phyloP scores from a whole-genome alignment of 2,888 invertebrate species.

The Dicycla oo region DNA sequence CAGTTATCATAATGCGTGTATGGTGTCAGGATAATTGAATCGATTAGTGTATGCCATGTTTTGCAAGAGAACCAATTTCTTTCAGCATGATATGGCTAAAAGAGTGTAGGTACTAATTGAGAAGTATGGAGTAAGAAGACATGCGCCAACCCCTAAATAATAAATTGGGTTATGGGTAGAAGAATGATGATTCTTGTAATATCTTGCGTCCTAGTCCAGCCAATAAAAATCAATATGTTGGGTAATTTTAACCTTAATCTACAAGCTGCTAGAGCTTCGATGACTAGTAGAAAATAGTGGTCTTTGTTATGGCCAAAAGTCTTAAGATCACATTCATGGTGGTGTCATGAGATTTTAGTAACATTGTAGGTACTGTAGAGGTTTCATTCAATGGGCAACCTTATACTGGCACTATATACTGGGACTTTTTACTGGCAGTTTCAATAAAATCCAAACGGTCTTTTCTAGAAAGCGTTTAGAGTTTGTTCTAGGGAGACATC shows the following conservation, averaged over 20 bases:
- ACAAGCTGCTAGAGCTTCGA: background rate
- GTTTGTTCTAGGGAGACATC: no score
- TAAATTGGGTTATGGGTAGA: background rate
- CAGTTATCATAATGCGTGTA: constrained; percentile 4
- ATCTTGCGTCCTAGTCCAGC: background rate
- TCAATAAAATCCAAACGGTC: no score
- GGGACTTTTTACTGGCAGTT: no score
- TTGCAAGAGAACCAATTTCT: background rate
- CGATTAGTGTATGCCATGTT: background rate
- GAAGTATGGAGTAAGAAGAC: background rate
- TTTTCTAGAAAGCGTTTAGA: no score
- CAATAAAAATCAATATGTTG: background rate
- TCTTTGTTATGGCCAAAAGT: background rate
- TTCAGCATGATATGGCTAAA: background rate
- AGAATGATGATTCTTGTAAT: background rate
- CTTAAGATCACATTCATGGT: no score
- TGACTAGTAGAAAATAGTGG: background rate
- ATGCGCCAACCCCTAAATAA: background rate
- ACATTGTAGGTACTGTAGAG: no score
- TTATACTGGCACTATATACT: no score
- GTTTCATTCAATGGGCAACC: no score
- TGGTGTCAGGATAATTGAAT: background rate
- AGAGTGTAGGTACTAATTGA: background rate
- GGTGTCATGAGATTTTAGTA: background rate
- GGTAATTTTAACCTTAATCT: no score